Percentiles rank a stretch among this genome's conserved stretches.
phyloP scores from a whole-genome alignment of 23 tunicate genomes.

The Halocynthia roretzi region DNA sequence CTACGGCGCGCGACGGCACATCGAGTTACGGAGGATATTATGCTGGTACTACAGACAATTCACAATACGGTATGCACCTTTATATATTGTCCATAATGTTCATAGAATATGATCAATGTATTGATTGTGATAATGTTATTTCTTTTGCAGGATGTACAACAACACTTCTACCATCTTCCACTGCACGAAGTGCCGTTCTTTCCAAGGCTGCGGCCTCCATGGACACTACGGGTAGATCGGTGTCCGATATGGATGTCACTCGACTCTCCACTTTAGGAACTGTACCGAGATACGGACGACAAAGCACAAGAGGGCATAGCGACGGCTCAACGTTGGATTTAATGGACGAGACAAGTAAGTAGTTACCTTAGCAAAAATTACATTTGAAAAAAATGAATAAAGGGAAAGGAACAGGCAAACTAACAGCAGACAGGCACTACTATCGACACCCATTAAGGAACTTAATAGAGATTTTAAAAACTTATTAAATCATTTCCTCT shows the following conservation, averaged over 20 bases:
- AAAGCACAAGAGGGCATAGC: slow-evolving; percentile 17
- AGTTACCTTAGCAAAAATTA: background rate
- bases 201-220: slow-evolving; percentile 25
- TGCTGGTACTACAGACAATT: background rate
- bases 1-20: slow-evolving; percentile 3
- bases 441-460: too few relatives aligned
- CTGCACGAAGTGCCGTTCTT: slow-evolving; percentile 25
- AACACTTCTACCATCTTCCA: slow-evolving; percentile 18
- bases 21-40: slow-evolving; percentile 16
- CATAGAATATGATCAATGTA: too few relatives aligned
- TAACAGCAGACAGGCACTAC: too few relatives aligned
- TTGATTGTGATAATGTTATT: background rate
- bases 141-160: slow-evolving; percentile 23
- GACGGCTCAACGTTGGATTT: slow-evolving; percentile 17
- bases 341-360: slow-evolving; percentile 7
- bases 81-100: too few relatives aligned
- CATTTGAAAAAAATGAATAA: too few relatives aligned
- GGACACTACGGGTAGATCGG: slow-evolving; percentile 17
- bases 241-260: slow-evolving; percentile 23
- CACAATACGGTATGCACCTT: too few relatives aligned
- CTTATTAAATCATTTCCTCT: too few relatives aligned
- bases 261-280: slow-evolving; percentile 8
- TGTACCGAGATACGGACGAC: background rate
- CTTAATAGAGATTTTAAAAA: too few relatives aligned
- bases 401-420: too few relatives aligned